Evolutionary conservation across 2,113 vertebrate species (phyloP).

Genomic region (Syngnathus scovelli): DNA sequence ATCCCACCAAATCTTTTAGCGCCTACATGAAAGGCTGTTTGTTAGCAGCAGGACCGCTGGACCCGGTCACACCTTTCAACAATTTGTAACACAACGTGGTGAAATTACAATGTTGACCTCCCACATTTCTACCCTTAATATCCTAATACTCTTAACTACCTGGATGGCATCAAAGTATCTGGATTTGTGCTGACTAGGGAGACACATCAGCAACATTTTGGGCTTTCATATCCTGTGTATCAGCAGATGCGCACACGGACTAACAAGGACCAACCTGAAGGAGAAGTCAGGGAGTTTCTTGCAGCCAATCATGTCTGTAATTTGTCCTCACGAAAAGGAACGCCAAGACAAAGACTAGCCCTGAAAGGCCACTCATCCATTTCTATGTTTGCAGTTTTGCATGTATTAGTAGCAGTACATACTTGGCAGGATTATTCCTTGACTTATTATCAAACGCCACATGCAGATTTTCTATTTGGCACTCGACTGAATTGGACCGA

Average conservation of each 20-base stretch:
- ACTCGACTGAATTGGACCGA: slow-evolving; percentile 21
- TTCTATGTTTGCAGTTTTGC: slow-evolving; percentile 21
- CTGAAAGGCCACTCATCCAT: slow-evolving; percentile 29
- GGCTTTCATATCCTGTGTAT: slow-evolving; percentile 59
- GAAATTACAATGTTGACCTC: slow-evolving; percentile 51
- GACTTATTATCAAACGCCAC: slow-evolving; percentile 14
- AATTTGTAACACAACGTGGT: slow-evolving; percentile 45
- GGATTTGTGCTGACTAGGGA: slow-evolving; percentile 36
- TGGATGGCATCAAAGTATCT: slow-evolving; percentile 53
- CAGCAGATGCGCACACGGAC: slow-evolving; percentile 36
- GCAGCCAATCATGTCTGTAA: slow-evolving; percentile 44
- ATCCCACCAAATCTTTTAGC: slow-evolving; percentile 44
- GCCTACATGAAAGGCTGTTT: slow-evolving; percentile 52
- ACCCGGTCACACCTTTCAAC: slow-evolving; percentile 51
- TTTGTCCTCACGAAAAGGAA: slow-evolving; percentile 48
- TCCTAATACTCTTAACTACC: slow-evolving; percentile 46
- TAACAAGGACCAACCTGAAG: slow-evolving; percentile 31
- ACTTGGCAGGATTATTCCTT: slow-evolving; percentile 26
- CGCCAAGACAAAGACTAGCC: slow-evolving; percentile 28
- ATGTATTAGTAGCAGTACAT: slow-evolving; percentile 33
- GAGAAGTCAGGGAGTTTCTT: slow-evolving; percentile 41
- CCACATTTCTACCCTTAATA: slow-evolving; percentile 31
- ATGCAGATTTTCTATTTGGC: slow-evolving; percentile 39
- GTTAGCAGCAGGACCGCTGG: slow-evolving; percentile 33
- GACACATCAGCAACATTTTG: slow-evolving; percentile 51